phyloP scores from a whole-genome alignment of 2,113 vertebrate species.

The Callipepla squamata region DNA sequence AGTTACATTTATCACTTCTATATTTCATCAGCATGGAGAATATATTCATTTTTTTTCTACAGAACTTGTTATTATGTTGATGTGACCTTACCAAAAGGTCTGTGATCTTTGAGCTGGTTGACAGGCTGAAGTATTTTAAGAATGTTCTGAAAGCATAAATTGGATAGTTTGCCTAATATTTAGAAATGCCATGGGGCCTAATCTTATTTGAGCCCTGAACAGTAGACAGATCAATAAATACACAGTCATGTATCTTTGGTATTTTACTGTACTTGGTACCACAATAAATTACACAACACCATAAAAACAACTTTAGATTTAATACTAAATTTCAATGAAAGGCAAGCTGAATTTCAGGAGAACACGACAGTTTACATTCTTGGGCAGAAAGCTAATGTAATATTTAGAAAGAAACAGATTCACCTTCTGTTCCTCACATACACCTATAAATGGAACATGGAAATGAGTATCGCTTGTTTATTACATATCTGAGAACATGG shows the following conservation, averaged over 20 bases:
- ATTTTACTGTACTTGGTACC: constrained; percentile 1
- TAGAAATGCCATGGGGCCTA: constrained; percentile 42
- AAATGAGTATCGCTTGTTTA: neutral
- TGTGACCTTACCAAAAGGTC: neutral
- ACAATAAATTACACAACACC: constrained; percentile 15
- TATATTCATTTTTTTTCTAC: neutral
- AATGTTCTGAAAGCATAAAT: constrained; percentile 22
- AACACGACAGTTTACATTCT: constrained; percentile 1
- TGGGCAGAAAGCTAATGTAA: constrained; percentile 10
- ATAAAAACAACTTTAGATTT: neutral
- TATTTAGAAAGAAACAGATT: neutral
- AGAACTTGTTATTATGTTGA: neutral
- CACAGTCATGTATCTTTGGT: neutral
- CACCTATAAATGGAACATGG: neutral
- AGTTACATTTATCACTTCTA: neutral
- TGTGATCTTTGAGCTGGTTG: neutral
- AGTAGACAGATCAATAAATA: constrained; percentile 53
- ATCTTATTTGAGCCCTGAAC: constrained; percentile 35
- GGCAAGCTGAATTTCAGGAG: neutral
- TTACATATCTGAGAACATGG: neutral
- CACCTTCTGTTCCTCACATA: neutral
- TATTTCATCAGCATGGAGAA: neutral
- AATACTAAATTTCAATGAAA: constrained; percentile 40
- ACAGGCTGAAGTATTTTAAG: constrained; percentile 7
- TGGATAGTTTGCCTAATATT: constrained; percentile 35